Base-by-base conservation (phyloP, 53 echinoderm and acorn worm species). In the Paracentrotus lividus region DNA sequence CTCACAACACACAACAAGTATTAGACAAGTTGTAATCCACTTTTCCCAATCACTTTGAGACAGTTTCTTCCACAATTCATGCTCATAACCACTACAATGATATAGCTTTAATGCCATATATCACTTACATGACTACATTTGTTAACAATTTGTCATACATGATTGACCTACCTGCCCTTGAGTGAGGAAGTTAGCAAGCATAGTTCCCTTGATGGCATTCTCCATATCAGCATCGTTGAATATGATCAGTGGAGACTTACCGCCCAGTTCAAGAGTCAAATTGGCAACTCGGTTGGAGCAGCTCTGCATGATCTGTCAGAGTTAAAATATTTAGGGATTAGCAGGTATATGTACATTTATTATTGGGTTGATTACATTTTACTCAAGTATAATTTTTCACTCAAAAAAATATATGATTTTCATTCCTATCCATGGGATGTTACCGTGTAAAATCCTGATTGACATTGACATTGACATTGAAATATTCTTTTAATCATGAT, bases 111-210 rank as follows among this genome's bases (percentile, higher is more conserved):
- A n/a, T n/a, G n/a, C n/a, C n/a, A n/a, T n/a, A 51, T 15, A 59
- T 1, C 59, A 59, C n/a, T 59, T 6, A 59, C 16, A 56, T 16
- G 56, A 56, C n/a, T 59, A 23, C 59, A 59, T 2, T 59, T n/a
- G 26, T 64, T 0, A 0, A 64, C 16, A 31, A 0, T 64, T 16
- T 27, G 7, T 26, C 31, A 26, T 7, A 29, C 64, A 64, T 1
- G 20, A n/a, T n/a, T n/a, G 15, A 92, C 93, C 85, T 33, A 98
- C 98, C 97, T 98, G 95, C 72, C 98, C 98, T 81, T 98, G 98
- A 0, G 98, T 95, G 40, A 98, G 66, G 88, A 97, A 98, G 84
- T 98, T 98, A 9, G 97, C 98, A 94, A 98, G 92, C 98, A 93
- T 93, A 43, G 93, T 49, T 51, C 86, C 93, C 49, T 93, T 93